phyloP scores from a whole-genome alignment of 2,113 vertebrate genomes.

The Burhinus bistriatus region DNA sequence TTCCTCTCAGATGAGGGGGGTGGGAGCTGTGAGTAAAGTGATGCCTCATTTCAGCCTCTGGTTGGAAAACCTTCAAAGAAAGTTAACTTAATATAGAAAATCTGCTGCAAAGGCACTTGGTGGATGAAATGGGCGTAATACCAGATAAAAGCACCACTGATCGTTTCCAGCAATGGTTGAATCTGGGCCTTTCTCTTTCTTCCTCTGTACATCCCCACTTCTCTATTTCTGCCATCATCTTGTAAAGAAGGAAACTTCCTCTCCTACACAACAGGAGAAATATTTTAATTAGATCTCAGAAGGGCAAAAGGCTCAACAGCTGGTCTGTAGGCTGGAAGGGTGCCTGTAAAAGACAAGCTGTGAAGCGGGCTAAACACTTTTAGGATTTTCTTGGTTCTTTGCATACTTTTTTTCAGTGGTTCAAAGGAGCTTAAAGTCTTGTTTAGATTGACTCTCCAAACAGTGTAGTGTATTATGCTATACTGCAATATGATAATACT shows the following conservation, averaged over 20 bases:
- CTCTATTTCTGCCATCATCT: neutral
- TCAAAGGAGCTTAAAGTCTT: neutral
- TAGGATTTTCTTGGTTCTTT: neutral
- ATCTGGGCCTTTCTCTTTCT: neutral
- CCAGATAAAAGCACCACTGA: neutral
- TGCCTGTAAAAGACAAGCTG: neutral
- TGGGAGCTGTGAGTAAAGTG: neutral
- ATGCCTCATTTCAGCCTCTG: neutral
- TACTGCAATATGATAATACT: neutral
- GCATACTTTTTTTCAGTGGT: neutral
- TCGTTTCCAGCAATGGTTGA: neutral
- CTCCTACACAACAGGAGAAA: neutral
- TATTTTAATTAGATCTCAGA: neutral
- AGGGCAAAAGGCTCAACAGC: conserved; percentile 10
- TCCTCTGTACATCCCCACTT: neutral
- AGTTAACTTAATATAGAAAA: neutral
- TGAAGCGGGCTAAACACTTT: neutral
- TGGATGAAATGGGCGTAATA: accelerated
- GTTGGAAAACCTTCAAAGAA: neutral
- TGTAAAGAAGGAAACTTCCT: neutral
- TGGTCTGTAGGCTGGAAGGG: neutral
- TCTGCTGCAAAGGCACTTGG: neutral
- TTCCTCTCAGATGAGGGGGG: neutral
- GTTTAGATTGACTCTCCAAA: neutral
- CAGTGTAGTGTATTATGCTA: neutral